Conservation (phyloP, 2,797 vertebrate species). For the Myripristis murdjan region DNA sequence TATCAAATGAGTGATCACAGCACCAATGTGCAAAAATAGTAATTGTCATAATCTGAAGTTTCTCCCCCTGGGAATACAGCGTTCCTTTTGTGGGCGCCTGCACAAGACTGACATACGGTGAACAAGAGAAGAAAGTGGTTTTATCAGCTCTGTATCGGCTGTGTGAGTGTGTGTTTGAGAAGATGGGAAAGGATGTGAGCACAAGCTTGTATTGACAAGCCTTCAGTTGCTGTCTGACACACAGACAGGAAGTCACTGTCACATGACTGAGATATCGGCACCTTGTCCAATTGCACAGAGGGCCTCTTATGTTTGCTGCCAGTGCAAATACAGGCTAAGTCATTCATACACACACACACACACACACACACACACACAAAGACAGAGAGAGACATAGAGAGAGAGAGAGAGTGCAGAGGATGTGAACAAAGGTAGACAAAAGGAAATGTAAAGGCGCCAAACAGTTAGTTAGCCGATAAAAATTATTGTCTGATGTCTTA, state of each 20-base stretch:
- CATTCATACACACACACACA: constrained; percentile 58
- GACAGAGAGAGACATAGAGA: constrained; percentile 15
- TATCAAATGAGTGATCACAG: background rate
- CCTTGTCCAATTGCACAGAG: constrained; percentile 80
- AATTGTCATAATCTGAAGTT: background rate
- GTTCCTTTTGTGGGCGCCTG: background rate
- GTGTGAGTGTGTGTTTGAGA: constrained; percentile 71
- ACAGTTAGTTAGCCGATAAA: background rate
- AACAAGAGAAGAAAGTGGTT: constrained; percentile 4
- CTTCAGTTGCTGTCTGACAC: constrained; percentile 78
- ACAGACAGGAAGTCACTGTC: constrained; percentile 85
- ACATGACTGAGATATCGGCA: constrained; percentile 87
- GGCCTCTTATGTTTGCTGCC: constrained; percentile 83
- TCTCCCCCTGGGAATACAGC: background rate
- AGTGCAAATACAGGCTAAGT: constrained; percentile 70
- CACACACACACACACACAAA: too few species aligned
- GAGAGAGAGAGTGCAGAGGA: constrained; percentile 1
- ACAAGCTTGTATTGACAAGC: constrained; percentile 82
- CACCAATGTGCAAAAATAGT: background rate
- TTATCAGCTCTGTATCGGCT: constrained; percentile 2
- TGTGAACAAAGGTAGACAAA: constrained; percentile 28
- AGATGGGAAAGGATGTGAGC: constrained; percentile 79
- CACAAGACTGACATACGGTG: background rate
- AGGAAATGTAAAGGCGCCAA: background rate
- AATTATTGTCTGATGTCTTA: constrained; percentile 4